These are phyloP conservation scores for Pelecanoides urinatrix DNA, from an alignment of 2,113 vertebrate species.

Conservation along the genomic window DNA sequence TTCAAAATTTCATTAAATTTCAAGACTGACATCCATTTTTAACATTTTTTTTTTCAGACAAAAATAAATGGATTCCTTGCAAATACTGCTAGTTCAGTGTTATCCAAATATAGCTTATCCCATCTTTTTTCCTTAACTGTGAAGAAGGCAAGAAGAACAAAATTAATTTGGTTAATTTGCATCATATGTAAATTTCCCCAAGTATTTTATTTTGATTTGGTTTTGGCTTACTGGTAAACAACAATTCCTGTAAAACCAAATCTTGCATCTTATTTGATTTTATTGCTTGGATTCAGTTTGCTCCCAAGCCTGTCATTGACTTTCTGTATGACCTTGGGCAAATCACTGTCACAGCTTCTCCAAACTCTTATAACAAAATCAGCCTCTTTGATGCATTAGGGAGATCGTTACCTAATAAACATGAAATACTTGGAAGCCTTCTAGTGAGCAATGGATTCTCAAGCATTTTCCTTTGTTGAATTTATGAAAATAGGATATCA, in stretches of 20 bases:
- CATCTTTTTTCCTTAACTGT: not conserved
- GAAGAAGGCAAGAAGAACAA: not conserved
- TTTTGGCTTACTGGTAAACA: not conserved
- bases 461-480: slow-evolving; percentile 25
- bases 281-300: not conserved
- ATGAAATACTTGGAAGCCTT: slow-evolving; percentile 24
- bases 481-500: not conserved
- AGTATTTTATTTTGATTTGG: not conserved
- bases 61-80: not conserved
- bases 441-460: slow-evolving; percentile 8
- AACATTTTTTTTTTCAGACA: not conserved
- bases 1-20: not conserved
- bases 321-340: slow-evolving; percentile 43
- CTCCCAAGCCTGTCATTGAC: not conserved
- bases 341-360: slow-evolving; percentile 31
- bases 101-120: slow-evolving; percentile 9
- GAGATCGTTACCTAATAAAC: slow-evolving; percentile 51
- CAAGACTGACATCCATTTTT: not conserved
- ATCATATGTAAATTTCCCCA: not conserved
- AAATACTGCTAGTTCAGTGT: slow-evolving; percentile 13
- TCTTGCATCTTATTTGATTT: slow-evolving; percentile 24
- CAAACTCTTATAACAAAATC: slow-evolving; percentile 42
- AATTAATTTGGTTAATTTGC: not conserved
- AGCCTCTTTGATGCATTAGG: slow-evolving; percentile 15
- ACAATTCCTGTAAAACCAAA: not conserved